phyloP scores from a whole-genome alignment of 2,888 invertebrate species.

The Antheraea yamamai region DNA sequence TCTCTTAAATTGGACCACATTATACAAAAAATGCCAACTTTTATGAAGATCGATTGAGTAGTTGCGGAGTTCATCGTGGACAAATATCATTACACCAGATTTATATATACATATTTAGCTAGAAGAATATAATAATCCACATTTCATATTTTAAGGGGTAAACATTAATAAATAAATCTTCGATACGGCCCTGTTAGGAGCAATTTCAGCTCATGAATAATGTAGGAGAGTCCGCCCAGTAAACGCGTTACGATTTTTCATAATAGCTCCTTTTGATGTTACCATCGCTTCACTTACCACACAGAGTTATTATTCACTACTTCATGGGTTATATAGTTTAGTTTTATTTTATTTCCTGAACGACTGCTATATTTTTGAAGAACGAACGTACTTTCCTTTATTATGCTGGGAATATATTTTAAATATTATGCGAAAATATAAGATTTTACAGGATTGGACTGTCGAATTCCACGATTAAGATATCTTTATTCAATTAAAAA shows the following conservation, averaged over 20 bases:
- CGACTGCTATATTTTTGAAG: conserved; percentile 24
- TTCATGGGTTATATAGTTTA: conserved; percentile 63
- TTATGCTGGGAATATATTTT: background rate
- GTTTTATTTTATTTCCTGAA: conserved; percentile 51
- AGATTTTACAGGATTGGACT: no score
- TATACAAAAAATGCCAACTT: no score
- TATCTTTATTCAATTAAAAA: no score
- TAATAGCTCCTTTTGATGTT: conserved; percentile 76
- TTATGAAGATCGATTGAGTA: no score
- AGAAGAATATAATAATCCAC: no score
- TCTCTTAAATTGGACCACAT: no score
- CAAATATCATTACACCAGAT: no score
- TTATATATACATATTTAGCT: no score
- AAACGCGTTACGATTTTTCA: conserved; percentile 81
- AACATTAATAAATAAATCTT: conserved; percentile 25
- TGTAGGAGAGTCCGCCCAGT: conserved; percentile 72
- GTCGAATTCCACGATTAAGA: no score
- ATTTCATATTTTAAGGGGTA: background rate
- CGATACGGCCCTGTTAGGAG: conserved; percentile 38
- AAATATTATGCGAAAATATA: background rate
- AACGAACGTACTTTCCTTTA: background rate
- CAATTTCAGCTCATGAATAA: conserved; percentile 77
- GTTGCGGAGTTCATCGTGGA: no score
- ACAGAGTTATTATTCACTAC: conserved; percentile 54
- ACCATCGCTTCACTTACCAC: conserved; percentile 39